Evolutionary conservation across 2,113 vertebrate genomes (phyloP).

Genomic region (Beaufortia kweichowensis): DNA sequence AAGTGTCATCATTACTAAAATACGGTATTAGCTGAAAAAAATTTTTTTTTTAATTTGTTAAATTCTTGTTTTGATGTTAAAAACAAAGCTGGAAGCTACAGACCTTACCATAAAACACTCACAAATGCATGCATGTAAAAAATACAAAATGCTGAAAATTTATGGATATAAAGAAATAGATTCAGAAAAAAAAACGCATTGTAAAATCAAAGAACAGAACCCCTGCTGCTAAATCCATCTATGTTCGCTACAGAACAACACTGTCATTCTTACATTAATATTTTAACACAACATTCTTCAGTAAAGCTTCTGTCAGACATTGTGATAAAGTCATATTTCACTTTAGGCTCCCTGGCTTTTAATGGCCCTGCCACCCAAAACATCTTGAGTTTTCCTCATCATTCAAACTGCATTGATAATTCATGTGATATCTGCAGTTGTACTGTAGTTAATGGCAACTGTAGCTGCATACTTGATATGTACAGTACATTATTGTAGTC

Average conservation of each 20-base stretch:
- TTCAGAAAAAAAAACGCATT: background rate
- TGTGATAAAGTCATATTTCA: slow-evolving; percentile 32
- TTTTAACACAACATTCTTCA: slow-evolving; percentile 30
- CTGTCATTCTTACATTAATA: slow-evolving; percentile 31
- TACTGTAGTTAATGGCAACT: slow-evolving; percentile 3
- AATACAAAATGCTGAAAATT: background rate
- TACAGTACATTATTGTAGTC: background rate
- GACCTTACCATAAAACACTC: too few species aligned
- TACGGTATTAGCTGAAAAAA: background rate
- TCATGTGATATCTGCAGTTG: slow-evolving; percentile 10
- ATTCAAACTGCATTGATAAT: slow-evolving; percentile 32
- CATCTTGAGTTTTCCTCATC: slow-evolving; percentile 20
- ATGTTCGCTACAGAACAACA: slow-evolving; percentile 15
- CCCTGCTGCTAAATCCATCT: background rate
- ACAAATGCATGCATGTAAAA: background rate
- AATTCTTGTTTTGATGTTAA: too few species aligned
- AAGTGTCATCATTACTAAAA: background rate
- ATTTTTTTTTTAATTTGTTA: background rate
- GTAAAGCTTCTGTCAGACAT: slow-evolving; percentile 17
- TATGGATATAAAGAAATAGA: background rate
- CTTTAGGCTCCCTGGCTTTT: slow-evolving; percentile 23
- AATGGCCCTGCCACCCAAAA: slow-evolving; percentile 18
- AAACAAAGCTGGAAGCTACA: too few species aligned
- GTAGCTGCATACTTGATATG: background rate
- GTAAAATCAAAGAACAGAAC: background rate